Conservation (phyloP, 2,888 invertebrate genomes). For the Amblyjoppa proteus region DNA sequence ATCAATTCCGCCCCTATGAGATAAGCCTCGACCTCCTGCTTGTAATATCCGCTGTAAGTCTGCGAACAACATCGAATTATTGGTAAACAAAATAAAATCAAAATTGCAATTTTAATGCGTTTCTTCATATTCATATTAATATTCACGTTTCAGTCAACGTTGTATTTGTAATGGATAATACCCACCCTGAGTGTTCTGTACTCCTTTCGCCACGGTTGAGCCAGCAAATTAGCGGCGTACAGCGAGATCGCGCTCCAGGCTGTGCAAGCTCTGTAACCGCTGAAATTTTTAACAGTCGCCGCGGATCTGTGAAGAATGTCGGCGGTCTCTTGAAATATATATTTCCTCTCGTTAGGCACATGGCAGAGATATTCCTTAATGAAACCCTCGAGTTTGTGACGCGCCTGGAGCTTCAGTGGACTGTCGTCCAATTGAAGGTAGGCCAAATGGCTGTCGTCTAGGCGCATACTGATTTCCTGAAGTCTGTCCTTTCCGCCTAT, state of each 20-base stretch:
- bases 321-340: slow-evolving; percentile 91
- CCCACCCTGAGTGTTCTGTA: slow-evolving; percentile 92
- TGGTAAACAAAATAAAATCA: not conserved
- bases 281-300: slow-evolving; percentile 90
- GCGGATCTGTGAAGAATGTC: slow-evolving; percentile 92
- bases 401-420: slow-evolving; percentile 91
- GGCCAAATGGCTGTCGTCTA: slow-evolving; percentile 91
- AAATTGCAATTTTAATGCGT: not conserved
- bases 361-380: slow-evolving; percentile 92
- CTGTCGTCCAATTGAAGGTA: slow-evolving; percentile 93
- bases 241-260: slow-evolving; percentile 95
- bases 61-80: slow-evolving; percentile 81
- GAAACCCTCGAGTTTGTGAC: slow-evolving; percentile 92
- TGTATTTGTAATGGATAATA: slow-evolving; percentile 16
- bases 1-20: slow-evolving; percentile 92
- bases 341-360: slow-evolving; percentile 93
- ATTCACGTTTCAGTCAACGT: not conserved
- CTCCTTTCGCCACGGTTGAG: slow-evolving; percentile 96
- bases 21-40: slow-evolving; percentile 94
- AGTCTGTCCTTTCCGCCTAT: slow-evolving; percentile 85
- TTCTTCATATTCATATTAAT: not conserved
- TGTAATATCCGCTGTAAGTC: slow-evolving; percentile 95
- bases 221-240: slow-evolving; percentile 94
- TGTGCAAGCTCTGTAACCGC: slow-evolving; percentile 92
- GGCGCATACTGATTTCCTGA: slow-evolving; percentile 90